Conservation (phyloP, 1,140 invertebrate genomes). For the Drosophila trapezifrons region DNA sequence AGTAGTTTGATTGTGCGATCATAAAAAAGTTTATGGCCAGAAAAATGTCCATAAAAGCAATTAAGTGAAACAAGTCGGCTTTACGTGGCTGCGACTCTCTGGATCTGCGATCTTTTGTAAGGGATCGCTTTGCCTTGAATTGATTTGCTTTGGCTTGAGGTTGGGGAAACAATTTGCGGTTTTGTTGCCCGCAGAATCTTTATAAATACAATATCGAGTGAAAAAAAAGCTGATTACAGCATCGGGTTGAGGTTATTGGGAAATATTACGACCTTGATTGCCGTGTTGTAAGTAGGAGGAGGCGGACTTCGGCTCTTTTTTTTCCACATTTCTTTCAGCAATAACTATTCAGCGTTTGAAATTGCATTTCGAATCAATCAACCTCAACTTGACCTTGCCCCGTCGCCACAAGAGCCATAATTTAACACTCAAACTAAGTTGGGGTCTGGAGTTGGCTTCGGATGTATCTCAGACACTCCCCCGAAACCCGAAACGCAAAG, state of each 20-base stretch:
- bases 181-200: slow-evolving; percentile 43
- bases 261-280: slow-evolving; percentile 44
- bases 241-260: slow-evolving; percentile 34
- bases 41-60: slow-evolving; percentile 73
- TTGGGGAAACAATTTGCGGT: slow-evolving; percentile 69
- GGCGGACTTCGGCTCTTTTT: slow-evolving; percentile 24
- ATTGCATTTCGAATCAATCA: slow-evolving; percentile 76
- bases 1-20: slow-evolving; percentile 73
- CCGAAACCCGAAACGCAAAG: slow-evolving; percentile 13
- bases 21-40: slow-evolving; percentile 69
- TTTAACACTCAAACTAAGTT: slow-evolving; percentile 49
- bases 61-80: slow-evolving; percentile 56
- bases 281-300: slow-evolving; percentile 35
- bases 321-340: slow-evolving; percentile 20
- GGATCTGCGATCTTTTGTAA: slow-evolving; percentile 31
- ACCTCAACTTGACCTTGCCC: slow-evolving; percentile 73
- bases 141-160: slow-evolving; percentile 50
- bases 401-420: slow-evolving; percentile 54
- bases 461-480: slow-evolving; percentile 53
- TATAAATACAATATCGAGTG: slow-evolving; percentile 29
- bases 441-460: slow-evolving; percentile 29
- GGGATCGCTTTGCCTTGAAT: slow-evolving; percentile 47
- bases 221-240: slow-evolving; percentile 63
- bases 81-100: slow-evolving; percentile 9
- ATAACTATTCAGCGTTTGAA: slow-evolving; percentile 36